Percentiles rank a stretch among this genome's conserved stretches.
phyloP scores from a whole-genome alignment of 2,888 invertebrate genomes.

The Agriotes lineatus region DNA sequence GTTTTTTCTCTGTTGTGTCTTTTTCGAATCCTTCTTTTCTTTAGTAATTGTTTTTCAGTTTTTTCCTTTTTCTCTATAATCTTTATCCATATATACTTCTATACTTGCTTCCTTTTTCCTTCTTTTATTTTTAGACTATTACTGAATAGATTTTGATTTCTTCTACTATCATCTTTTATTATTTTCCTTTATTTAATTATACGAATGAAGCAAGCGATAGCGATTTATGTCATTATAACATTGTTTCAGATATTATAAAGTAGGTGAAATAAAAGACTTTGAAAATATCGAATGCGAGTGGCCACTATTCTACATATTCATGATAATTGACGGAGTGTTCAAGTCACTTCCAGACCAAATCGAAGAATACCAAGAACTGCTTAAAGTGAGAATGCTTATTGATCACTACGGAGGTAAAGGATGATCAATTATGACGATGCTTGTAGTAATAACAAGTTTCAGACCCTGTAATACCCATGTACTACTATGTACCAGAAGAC shows the following conservation, averaged over 20 bases:
- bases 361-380: constrained; percentile 89
- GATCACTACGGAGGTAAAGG: constrained; percentile 82
- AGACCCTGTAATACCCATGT: constrained; percentile 95
- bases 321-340: constrained; percentile 97
- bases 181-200: too few species aligned
- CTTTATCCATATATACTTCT: too few species aligned
- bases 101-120: too few species aligned
- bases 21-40: too few species aligned
- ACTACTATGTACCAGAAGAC: constrained; percentile 86
- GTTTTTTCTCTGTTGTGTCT: too few species aligned
- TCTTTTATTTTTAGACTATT: too few species aligned
- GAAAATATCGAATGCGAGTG: constrained; percentile 98
- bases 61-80: too few species aligned
- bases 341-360: constrained; percentile 89
- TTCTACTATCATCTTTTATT: too few species aligned
- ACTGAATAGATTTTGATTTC: too few species aligned
- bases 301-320: constrained; percentile 95
- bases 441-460: constrained; percentile 27
- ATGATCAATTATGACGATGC: constrained; percentile 16
- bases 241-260: constrained; percentile 81
- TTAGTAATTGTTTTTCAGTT: too few species aligned
- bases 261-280: constrained; percentile 95
- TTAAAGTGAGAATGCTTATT: constrained; percentile 84
- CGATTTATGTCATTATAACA: neutral
- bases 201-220: neutral